Evolutionary conservation across 2,797 vertebrate species (phyloP), one percentile per base, ranked within the genome.

Genomic region (Anabas testudineus): DNA sequence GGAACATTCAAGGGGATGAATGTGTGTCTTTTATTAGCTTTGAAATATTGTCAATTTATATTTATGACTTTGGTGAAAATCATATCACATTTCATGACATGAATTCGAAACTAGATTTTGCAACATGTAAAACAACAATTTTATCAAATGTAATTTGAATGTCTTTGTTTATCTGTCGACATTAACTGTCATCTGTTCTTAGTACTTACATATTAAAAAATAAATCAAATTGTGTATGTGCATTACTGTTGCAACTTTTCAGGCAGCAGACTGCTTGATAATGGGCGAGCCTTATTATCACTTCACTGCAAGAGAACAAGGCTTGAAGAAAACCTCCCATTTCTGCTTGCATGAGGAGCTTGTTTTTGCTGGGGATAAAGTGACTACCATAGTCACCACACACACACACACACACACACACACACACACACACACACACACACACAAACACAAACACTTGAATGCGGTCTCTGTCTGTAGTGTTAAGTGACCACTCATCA

Each of bases 311-410:
- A 69, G 55, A 49, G 2, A 62, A 7, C 42, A 1, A 42, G 6
- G 7, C n/a, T 37, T 30, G 5, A 54, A 52, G 43, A 58, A 59
- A 73, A 37, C 26, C 26, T 45, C 24, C 26, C 21, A 64, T 52
- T 24, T 42, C 36, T 45, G 39, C 37, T 19, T 4, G 16, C 24
- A 49, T 10, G 15, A 28, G 55, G 22, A 12, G 12, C 26, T 43
- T 49, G n/a, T 43, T 49, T 63, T 15, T 26, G 19, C 37, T 48
- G 18, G 42, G 34, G 42, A 74, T 28, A 26, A 64, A 45, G 28
- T 39, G 39, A 15, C 21, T 45, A 24, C 16, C 14, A 13, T 18
- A 22, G 19, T 16, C 24, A 45, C 47, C 36, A 28, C 18, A 8
- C 3, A 46, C 42, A 58, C 48, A 24, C 8, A 61, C 22, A 26